phyloP scores from a whole-genome alignment of 2,797 vertebrate species.

The Sparidentex hasta region DNA sequence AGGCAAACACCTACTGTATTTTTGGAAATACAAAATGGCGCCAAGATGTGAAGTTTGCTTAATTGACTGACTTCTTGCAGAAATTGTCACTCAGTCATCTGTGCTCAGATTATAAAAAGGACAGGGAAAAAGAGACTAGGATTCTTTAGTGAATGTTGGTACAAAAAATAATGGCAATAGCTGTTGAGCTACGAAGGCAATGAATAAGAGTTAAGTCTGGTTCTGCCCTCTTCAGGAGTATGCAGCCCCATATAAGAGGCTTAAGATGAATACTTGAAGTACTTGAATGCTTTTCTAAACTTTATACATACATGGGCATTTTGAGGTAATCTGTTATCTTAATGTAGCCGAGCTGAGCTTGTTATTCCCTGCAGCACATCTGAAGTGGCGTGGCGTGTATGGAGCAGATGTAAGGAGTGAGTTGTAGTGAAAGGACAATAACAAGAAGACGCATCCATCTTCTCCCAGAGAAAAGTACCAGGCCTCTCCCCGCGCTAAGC shows the following conservation, averaged over 20 bases:
- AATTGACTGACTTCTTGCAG: no score
- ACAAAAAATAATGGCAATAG: background rate
- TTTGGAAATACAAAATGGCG: no score
- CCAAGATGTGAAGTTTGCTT: no score
- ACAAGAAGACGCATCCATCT: slow-evolving; percentile 61
- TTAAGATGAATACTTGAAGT: slow-evolving; percentile 29
- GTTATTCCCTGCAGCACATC: slow-evolving; percentile 15
- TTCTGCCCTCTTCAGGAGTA: slow-evolving; percentile 25
- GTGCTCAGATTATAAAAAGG: no score
- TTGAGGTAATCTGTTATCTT: slow-evolving; percentile 39
- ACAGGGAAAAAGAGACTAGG: background rate
- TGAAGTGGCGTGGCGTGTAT: slow-evolving; percentile 11
- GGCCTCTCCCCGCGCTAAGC: slow-evolving; percentile 62
- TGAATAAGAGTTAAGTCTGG: slow-evolving; percentile 23
- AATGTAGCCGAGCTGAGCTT: slow-evolving; percentile 30
- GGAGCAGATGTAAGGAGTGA: slow-evolving; percentile 9
- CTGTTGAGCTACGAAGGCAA: background rate
- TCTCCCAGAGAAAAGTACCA: slow-evolving; percentile 48
- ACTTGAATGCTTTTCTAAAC: slow-evolving; percentile 38
- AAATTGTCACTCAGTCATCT: no score
- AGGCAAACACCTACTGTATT: no score
- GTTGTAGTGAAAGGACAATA: slow-evolving; percentile 71
- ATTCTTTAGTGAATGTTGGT: background rate
- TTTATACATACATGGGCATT: slow-evolving; percentile 30
- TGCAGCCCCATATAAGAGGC: slow-evolving; percentile 19